A percentile compares a stretch with the other conserved stretches of the same genome.
phyloP scores from a whole-genome alignment of 2,113 vertebrate genomes.

The Pungitius pungitius region DNA sequence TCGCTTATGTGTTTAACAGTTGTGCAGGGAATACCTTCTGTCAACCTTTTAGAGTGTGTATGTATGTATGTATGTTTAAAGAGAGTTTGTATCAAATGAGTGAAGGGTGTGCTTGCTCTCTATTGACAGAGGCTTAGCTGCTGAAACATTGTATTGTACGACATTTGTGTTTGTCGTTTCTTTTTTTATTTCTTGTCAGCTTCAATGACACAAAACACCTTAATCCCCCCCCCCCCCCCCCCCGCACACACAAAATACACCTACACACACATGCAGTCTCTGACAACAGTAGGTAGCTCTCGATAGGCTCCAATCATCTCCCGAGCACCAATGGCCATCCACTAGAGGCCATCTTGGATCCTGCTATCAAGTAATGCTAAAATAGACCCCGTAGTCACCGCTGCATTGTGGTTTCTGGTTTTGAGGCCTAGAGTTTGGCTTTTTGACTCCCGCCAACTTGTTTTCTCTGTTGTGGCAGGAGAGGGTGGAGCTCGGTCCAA shows the following conservation, averaged over 20 bases:
- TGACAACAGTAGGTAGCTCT: conserved; percentile 41
- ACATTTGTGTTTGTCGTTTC: too few relatives aligned
- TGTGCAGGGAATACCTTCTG: not conserved
- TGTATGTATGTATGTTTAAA: not conserved
- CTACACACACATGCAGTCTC: conserved; percentile 23
- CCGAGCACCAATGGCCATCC: conserved; percentile 22
- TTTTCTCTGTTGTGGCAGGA: too few relatives aligned
- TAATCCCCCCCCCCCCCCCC: conserved; percentile 36
- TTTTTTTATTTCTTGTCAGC: not conserved
- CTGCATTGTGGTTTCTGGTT: too few relatives aligned
- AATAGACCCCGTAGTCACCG: too few relatives aligned
- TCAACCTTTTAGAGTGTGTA: not conserved
- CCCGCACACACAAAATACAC: conserved; percentile 8
- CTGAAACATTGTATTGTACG: not conserved
- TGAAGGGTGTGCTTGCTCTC: not conserved
- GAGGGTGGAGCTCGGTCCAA: too few relatives aligned
- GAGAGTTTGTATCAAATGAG: not conserved
- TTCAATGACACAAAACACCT: not conserved
- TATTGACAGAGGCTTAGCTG: not conserved
- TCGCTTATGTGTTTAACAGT: not conserved
- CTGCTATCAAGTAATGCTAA: conserved; percentile 1
- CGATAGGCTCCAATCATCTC: conserved; percentile 44
- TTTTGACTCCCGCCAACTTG: too few relatives aligned
- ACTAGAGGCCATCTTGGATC: conserved; percentile 5
- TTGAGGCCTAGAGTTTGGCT: too few relatives aligned